These are phyloP conservation scores for Piezodorus guildinii DNA, from an alignment of 1,140 invertebrate genomes.

Conservation along the genomic window DNA sequence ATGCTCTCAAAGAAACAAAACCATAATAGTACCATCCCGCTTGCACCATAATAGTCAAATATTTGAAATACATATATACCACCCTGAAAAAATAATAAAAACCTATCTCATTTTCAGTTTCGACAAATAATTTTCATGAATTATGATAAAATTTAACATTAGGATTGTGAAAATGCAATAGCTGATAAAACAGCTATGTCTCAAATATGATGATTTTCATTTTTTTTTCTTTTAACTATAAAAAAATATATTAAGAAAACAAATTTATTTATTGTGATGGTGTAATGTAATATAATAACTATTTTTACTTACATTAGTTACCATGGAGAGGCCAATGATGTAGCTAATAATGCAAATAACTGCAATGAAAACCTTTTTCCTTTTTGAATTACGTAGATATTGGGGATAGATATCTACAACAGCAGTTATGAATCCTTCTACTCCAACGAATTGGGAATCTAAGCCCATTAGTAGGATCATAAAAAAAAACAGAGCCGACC, in stretches of 20 bases:
- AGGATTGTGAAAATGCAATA: no score
- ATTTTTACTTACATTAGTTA: conserved; percentile 46
- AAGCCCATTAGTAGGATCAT: conserved; percentile 70
- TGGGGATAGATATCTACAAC: conserved; percentile 48
- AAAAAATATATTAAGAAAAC: no score
- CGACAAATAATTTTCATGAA: no score
- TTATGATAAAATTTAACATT: no score
- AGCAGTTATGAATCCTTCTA: conserved; percentile 51
- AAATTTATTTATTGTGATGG: no score
- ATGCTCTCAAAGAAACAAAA: conserved; percentile 55
- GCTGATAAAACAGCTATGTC: no score
- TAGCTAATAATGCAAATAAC: conserved; percentile 48
- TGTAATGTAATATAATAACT: background rate
- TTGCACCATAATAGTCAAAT: conserved; percentile 81
- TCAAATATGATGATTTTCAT: no score
- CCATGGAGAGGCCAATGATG: conserved; percentile 53
- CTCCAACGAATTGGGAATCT: conserved; percentile 54
- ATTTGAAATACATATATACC: conserved; percentile 85
- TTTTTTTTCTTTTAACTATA: no score
- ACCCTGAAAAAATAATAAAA: conserved; percentile 47
- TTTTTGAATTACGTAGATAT: conserved; percentile 37
- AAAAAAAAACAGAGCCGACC: conserved; percentile 58
- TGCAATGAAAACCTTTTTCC: conserved; percentile 46
- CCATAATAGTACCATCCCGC: conserved; percentile 54
- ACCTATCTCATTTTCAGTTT: background rate